Percentiles rank a stretch among this genome's conserved stretches.
Evolutionary conservation across 2,888 invertebrate genomes (phyloP).

Genomic region (Pseudococcus viburni): DNA sequence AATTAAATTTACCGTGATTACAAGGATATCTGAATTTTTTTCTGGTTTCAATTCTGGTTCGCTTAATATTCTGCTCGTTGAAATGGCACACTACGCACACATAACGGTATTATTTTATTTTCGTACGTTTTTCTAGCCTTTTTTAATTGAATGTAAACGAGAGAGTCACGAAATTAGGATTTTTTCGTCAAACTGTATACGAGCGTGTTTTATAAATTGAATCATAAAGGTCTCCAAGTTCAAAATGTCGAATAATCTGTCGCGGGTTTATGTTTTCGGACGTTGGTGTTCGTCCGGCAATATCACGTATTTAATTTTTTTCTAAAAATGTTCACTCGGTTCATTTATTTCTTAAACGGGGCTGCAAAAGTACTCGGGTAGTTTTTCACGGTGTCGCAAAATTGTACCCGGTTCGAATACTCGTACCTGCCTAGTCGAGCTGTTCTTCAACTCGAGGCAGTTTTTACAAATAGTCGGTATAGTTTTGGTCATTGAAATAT

Average conservation of each 20-base stretch:
- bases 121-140: background rate
- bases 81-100: background rate
- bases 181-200: conserved; percentile 1
- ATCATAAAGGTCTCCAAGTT: conserved; percentile 14
- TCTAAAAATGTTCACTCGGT: conserved; percentile 17
- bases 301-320: conserved; percentile 42
- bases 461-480: background rate
- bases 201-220: background rate
- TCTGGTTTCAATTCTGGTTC: conserved; percentile 12
- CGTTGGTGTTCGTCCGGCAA: background rate
- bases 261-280: background rate
- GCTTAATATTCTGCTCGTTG: conserved; percentile 41
- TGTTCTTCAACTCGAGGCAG: background rate
- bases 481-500: background rate
- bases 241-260: conserved; percentile 39
- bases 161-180: conserved; percentile 16
- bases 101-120: background rate
- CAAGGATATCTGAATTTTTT: conserved; percentile 23
- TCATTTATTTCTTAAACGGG: background rate
- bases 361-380: background rate
- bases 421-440: background rate
- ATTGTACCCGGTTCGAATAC: background rate
- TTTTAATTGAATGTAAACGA: conserved; percentile 32
- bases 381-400: conserved; percentile 25
- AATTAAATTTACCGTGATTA: conserved; percentile 33